These are phyloP conservation scores for Caenorhabditis briggsae DNA, from an alignment of 1,140 invertebrate genomes.

Conservation along the genomic window DNA sequence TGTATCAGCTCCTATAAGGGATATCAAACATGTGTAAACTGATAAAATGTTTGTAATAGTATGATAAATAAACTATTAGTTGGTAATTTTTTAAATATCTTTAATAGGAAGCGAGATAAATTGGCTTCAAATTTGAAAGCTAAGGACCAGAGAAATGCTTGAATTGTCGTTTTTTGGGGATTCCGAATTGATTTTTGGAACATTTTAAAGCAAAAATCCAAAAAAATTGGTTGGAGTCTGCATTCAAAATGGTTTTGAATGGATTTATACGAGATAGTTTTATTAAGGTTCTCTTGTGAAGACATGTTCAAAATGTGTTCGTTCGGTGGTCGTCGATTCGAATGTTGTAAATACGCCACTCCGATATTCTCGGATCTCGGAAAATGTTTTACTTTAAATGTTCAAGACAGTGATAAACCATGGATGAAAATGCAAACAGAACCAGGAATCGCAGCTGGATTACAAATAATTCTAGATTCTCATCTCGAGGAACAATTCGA, in stretches of 20 bases:
- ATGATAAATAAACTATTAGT: too few species aligned
- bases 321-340: conserved; percentile 72
- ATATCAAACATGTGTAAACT: too few species aligned
- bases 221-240: too few species aligned
- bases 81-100: too few species aligned
- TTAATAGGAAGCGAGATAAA: too few species aligned
- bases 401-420: conserved; percentile 58
- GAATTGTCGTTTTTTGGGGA: too few species aligned
- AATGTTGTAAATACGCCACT: conserved; percentile 72
- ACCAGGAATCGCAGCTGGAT: conserved; percentile 68
- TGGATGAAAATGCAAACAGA: conserved; percentile 72
- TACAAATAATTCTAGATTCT: conserved; percentile 75
- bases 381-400: conserved; percentile 66
- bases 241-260: background rate
- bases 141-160: too few species aligned
- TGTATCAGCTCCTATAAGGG: too few species aligned
- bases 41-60: too few species aligned
- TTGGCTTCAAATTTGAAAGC: too few species aligned
- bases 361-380: conserved; percentile 74
- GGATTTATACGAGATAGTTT: background rate
- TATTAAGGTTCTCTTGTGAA: conserved; percentile 66
- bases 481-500: conserved; percentile 74
- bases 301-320: conserved; percentile 72
- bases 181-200: too few species aligned
- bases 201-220: too few species aligned